Conservation (phyloP, 64 coral and sea anemone species). For the Actinia tenebrosa region DNA sequence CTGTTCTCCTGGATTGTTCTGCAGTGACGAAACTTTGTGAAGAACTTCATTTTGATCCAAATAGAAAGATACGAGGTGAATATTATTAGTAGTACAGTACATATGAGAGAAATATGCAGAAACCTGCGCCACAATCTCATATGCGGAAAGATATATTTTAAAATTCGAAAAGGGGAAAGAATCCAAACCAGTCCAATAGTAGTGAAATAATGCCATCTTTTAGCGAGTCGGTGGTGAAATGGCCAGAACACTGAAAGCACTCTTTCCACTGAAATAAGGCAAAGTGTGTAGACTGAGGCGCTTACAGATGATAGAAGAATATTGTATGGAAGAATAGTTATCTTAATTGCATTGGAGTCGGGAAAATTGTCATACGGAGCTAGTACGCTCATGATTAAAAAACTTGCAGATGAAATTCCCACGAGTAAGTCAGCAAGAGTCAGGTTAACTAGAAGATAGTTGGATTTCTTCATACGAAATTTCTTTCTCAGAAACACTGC, state of each 20-base stretch:
- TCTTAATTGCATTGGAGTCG: background rate
- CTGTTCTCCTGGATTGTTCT: slow-evolving; percentile 1
- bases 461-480: slow-evolving; percentile 15
- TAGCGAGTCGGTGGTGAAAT: background rate
- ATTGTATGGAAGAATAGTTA: background rate
- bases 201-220: background rate
- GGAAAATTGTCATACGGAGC: background rate
- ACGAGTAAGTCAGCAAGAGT: slow-evolving; percentile 6
- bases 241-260: background rate
- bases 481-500: background rate
- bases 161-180: background rate
- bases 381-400: no score
- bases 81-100: background rate
- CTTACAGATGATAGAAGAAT: background rate
- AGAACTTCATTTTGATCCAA: slow-evolving; percentile 5
- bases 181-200: background rate
- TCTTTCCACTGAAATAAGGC: background rate
- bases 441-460: slow-evolving; percentile 14
- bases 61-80: background rate
- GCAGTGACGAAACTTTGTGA: background rate
- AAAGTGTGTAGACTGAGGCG: background rate
- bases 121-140: no score
- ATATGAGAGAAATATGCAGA: no score
- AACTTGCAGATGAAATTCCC: background rate
- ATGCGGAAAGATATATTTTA: no score